Evolutionary conservation across 2,113 vertebrate species (phyloP).

Genomic region (Chaetura pelagica): DNA sequence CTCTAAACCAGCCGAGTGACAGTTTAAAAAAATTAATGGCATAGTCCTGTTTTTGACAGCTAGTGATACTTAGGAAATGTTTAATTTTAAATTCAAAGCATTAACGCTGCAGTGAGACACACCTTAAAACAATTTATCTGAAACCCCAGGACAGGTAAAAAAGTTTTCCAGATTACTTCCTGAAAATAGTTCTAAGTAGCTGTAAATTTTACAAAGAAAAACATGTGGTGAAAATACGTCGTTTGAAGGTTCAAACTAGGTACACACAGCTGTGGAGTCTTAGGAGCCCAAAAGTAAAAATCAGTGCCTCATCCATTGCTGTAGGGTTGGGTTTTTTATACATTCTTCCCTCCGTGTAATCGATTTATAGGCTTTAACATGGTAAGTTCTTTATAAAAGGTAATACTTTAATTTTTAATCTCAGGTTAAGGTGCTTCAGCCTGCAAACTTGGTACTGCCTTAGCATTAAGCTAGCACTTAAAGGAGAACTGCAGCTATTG

Average conservation of each 20-base stretch:
- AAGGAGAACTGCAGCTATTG: neutral
- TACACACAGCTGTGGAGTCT: neutral
- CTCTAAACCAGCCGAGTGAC: neutral
- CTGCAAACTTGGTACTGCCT: no score
- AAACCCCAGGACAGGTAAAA: neutral
- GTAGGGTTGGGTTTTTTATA: no score
- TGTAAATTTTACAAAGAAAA: neutral
- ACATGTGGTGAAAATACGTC: fast-evolving
- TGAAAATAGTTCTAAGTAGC: neutral
- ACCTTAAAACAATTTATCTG: neutral
- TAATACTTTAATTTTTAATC: neutral
- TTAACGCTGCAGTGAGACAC: neutral
- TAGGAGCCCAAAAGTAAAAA: fast-evolving
- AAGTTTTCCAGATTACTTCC: neutral
- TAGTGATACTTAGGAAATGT: neutral
- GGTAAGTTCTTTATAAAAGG: no score
- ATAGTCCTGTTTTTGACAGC: neutral
- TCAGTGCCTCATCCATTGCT: no score
- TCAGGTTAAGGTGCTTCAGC: neutral
- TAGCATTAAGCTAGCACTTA: no score
- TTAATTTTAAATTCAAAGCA: neutral
- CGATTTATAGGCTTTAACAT: neutral
- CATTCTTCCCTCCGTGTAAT: no score
- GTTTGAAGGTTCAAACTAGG: neutral
- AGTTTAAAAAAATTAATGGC: neutral